A percentile compares a stretch with the other conserved stretches of the same genome.
phyloP scores from a whole-genome alignment of 2,113 vertebrate genomes.

The Peromyscus polionotus region DNA sequence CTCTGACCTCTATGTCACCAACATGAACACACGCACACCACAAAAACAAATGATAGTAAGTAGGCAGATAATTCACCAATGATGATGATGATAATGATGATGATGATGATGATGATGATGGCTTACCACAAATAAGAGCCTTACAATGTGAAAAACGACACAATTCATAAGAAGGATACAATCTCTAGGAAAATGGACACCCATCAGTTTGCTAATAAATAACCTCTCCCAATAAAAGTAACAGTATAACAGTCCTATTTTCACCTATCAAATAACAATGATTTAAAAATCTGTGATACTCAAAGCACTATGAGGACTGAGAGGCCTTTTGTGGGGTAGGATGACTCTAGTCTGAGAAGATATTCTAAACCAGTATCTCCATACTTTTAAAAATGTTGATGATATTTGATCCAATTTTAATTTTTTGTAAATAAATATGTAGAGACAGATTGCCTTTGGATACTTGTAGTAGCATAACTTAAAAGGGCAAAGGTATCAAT shows the following conservation, averaged over 20 bases:
- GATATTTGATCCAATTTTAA: constrained; percentile 13
- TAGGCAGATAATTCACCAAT: neutral
- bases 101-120: neutral
- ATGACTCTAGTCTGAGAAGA: neutral
- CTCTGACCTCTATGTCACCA: neutral
- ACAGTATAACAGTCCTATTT: constrained; percentile 51
- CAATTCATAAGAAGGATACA: constrained; percentile 9
- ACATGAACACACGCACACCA: neutral
- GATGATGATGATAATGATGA: neutral
- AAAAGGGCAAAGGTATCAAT: neutral
- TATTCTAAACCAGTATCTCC: neutral
- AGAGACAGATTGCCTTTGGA: neutral
- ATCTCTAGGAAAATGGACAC: constrained; percentile 35
- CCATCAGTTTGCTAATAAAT: neutral
- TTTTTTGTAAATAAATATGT: neutral
- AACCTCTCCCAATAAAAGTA: constrained; percentile 42
- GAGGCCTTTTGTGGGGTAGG: neutral
- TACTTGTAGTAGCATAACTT: neutral
- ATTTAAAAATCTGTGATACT: constrained; percentile 17
- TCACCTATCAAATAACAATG: neutral
- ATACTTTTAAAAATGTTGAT: neutral
- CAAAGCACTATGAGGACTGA: neutral
- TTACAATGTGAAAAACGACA: neutral
- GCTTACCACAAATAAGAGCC: neutral
- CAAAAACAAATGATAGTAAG: neutral